phyloP scores from a whole-genome alignment of 35 echinoderm and acorn worm species.

The Ophiothrix spiculata region DNA sequence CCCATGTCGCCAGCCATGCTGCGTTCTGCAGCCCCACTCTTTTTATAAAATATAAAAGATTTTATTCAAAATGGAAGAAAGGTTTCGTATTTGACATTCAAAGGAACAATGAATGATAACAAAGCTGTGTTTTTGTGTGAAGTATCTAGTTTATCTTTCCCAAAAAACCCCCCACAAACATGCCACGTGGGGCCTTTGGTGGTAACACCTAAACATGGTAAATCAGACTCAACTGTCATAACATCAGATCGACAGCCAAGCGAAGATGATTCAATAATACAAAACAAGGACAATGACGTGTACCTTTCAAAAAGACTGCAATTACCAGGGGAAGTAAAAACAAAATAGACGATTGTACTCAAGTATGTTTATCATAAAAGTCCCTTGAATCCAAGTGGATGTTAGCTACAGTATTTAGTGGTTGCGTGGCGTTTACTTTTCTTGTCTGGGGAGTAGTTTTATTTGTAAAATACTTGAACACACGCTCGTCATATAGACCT shows the following conservation, averaged over 20 bases:
- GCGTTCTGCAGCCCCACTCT: too few relatives aligned
- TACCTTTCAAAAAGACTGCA: neutral
- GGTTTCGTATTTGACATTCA: neutral
- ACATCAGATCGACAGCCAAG: neutral
- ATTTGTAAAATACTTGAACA: constrained; percentile 10
- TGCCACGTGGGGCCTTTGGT: neutral
- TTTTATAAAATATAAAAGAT: neutral
- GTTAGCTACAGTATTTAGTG: neutral
- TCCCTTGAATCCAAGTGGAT: neutral
- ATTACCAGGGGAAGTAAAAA: neutral
- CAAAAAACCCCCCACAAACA: neutral
- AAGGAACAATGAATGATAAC: neutral
- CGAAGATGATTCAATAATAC: neutral
- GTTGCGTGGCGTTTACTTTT: neutral
- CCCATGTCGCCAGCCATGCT: too few relatives aligned
- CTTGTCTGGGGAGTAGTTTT: neutral
- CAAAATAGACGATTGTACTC: neutral
- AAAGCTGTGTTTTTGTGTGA: constrained; percentile 5
- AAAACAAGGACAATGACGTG: neutral
- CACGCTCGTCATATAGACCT: neutral
- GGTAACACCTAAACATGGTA: neutral
- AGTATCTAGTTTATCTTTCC: neutral
- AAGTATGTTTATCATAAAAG: neutral
- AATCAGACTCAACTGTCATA: neutral
- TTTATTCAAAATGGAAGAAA: neutral